These are phyloP conservation scores for Microcebus griseorufus DNA, from an alignment of 2,113 vertebrate genomes.

Conservation along the genomic window DNA sequence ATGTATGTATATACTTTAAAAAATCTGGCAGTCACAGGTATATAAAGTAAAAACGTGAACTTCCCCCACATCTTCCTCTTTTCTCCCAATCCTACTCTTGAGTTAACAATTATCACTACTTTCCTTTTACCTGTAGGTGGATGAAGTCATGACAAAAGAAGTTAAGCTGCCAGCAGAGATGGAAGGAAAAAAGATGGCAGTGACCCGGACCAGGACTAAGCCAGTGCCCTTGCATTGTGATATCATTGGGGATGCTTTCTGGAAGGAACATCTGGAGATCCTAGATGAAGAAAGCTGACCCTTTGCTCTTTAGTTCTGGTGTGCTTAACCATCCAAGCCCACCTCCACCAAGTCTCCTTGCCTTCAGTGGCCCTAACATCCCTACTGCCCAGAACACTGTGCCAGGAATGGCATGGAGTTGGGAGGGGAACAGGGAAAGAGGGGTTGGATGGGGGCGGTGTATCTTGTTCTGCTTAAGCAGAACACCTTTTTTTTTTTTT, in stretches of 20 bases:
- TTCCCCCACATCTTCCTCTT: not conserved
- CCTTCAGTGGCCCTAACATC: not conserved
- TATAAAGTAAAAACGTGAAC: not conserved
- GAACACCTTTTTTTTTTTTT: not conserved
- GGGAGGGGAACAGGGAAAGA: not conserved
- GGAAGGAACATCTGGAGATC: constrained; percentile 93
- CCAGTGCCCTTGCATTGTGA: constrained; percentile 89
- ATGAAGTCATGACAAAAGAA: constrained; percentile 89
- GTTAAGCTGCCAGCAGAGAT: constrained; percentile 86
- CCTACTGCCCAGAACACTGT: not conserved
- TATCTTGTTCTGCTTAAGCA: constrained; percentile 43
- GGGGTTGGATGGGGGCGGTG: not conserved
- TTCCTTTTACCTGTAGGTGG: constrained; percentile 83
- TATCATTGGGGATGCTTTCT: constrained; percentile 96
- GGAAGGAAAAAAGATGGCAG: constrained; percentile 87
- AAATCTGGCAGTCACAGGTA: not conserved
- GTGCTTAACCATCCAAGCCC: not conserved
- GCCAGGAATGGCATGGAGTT: not conserved
- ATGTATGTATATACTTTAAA: not conserved
- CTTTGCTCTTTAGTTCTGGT: not conserved
- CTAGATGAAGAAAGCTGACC: constrained; percentile 88
- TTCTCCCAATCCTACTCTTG: not conserved
- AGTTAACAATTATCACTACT: not conserved
- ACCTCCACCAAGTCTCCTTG: not conserved
- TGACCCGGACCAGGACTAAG: constrained; percentile 87